Evolutionary conservation across 2,888 invertebrate species (phyloP).

Genomic region (Hirudinaria manillensis): DNA sequence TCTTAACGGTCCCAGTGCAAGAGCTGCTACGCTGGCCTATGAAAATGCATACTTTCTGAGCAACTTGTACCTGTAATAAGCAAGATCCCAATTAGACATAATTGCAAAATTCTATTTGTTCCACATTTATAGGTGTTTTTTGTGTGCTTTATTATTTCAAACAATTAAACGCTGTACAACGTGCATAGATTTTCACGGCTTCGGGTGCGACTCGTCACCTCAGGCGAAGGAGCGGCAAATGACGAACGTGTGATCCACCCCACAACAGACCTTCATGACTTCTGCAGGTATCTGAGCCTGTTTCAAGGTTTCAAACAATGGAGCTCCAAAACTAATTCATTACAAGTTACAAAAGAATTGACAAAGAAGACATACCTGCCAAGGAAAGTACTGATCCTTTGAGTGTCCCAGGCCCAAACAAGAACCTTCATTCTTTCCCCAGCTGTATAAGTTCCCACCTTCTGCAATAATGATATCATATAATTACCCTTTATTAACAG

Average conservation of each 20-base stretch:
- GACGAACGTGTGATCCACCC: slow-evolving; percentile 65
- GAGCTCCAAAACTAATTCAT: background rate
- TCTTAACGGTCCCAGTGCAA: too few species aligned
- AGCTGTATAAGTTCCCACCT: slow-evolving; percentile 76
- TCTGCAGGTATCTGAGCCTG: slow-evolving; percentile 69
- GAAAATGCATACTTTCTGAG: too few species aligned
- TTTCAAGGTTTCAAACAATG: slow-evolving; percentile 31
- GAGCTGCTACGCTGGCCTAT: too few species aligned
- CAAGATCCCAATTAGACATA: too few species aligned
- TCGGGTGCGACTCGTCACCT: background rate
- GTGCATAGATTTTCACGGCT: too few species aligned
- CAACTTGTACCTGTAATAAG: too few species aligned
- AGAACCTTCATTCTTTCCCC: slow-evolving; percentile 81
- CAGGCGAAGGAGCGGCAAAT: slow-evolving; percentile 44
- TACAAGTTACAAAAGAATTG: slow-evolving; percentile 21
- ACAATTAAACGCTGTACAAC: too few species aligned
- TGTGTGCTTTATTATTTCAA: too few species aligned
- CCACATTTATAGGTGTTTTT: too few species aligned
- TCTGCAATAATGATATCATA: slow-evolving; percentile 47
- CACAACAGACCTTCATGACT: slow-evolving; percentile 69
- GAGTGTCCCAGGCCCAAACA: slow-evolving; percentile 75
- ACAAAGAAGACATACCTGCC: slow-evolving; percentile 61
- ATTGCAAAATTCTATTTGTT: too few species aligned
- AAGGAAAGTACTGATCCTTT: slow-evolving; percentile 80
- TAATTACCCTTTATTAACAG: background rate